Conservation (phyloP, 2,888 invertebrate genomes). For the Eupithecia inturbata region DNA sequence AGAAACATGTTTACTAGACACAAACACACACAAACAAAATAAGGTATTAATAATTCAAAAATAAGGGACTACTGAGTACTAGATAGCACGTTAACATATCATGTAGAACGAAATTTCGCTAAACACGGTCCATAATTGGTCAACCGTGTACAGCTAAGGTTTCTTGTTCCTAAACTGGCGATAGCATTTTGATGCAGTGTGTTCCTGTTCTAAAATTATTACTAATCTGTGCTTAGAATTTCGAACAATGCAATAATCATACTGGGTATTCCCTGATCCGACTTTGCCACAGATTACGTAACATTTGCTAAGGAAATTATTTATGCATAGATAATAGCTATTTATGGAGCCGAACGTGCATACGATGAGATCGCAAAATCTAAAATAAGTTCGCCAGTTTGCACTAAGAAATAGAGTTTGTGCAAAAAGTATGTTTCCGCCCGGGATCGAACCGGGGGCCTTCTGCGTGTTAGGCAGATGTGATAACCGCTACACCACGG, state of each 20-base stretch:
- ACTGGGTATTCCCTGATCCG: conserved; percentile 13
- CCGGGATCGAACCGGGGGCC: conserved; percentile 96
- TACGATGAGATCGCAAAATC: neutral
- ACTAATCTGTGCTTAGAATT: conserved; percentile 16
- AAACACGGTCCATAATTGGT: neutral
- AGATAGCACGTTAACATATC: neutral
- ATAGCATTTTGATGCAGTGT: neutral
- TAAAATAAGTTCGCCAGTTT: neutral
- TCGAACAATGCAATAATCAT: conserved; percentile 25
- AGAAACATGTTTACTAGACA: too few species aligned
- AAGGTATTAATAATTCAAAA: too few species aligned
- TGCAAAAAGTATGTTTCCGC: conserved; percentile 86
- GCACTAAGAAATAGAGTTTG: neutral
- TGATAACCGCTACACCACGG: conserved; percentile 96
- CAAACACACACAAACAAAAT: neutral
- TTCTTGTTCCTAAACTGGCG: neutral
- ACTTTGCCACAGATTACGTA: conserved; percentile 16
- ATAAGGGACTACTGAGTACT: too few species aligned
- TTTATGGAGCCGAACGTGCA: neutral
- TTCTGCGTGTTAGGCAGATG: conserved; percentile 96
- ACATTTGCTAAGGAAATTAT: conserved; percentile 19
- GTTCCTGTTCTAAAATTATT: neutral
- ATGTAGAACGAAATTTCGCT: neutral
- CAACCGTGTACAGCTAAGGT: neutral
- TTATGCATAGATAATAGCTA: neutral